These are phyloP conservation scores for Microtus oregoni DNA, from an alignment of 2,113 vertebrate species.

Conservation along the genomic window DNA sequence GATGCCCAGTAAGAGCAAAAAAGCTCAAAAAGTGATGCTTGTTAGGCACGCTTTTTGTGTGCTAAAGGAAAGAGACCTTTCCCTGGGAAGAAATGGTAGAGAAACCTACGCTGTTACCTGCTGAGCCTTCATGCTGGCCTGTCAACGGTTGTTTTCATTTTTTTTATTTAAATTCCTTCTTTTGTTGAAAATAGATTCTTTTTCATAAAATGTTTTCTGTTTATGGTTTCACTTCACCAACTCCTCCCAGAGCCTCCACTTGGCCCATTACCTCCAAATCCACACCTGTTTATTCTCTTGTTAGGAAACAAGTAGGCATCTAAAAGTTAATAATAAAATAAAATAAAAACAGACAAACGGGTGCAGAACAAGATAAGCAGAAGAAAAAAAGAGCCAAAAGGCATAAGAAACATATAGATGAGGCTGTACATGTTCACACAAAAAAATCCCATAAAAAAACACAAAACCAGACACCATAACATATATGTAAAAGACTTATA, in stretches of 20 bases:
- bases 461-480: not conserved
- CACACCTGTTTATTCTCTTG: not conserved
- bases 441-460: not conserved
- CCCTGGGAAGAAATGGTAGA: not conserved
- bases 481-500: not conserved
- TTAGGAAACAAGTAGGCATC: not conserved
- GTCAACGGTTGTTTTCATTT: not conserved
- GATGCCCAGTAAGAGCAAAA: not conserved
- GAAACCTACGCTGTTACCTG: not conserved
- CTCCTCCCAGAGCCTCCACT: not conserved
- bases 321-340: not conserved
- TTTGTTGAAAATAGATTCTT: not conserved
- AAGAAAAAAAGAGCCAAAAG: not conserved
- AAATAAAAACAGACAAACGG: not conserved
- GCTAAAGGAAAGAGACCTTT: too few relatives aligned
- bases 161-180: not conserved
- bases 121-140: not conserved
- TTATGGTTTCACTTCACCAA: not conserved
- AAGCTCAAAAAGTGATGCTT: not conserved
- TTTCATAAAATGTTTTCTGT: not conserved
- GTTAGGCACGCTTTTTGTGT: not conserved
- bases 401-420: not conserved
- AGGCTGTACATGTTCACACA: too few relatives aligned
- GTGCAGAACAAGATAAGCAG: not conserved
- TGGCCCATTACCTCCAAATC: not conserved